A percentile compares a stretch with the other conserved stretches of the same genome.
phyloP scores from a whole-genome alignment of 2,797 vertebrate species.

The Sebastes paucispinis region DNA sequence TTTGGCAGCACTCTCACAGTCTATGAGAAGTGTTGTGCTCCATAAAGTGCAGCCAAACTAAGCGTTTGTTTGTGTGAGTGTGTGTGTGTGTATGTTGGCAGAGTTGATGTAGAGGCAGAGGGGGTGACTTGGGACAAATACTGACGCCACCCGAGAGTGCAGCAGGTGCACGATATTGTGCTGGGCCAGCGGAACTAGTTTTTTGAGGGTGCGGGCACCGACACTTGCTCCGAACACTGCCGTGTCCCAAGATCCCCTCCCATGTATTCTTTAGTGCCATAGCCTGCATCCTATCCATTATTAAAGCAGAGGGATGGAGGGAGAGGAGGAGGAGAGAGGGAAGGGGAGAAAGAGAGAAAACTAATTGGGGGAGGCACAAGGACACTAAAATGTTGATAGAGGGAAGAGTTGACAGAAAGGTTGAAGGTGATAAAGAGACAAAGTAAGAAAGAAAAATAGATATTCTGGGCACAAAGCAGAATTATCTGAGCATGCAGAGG shows the following conservation, averaged over 20 bases:
- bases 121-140: slow-evolving; percentile 33
- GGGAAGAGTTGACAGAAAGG: slow-evolving; percentile 18
- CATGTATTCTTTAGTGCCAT: slow-evolving; percentile 63
- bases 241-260: slow-evolving; percentile 59
- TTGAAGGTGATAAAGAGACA: not conserved
- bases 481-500: slow-evolving; percentile 17
- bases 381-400: slow-evolving; percentile 23
- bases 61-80: slow-evolving; percentile 11
- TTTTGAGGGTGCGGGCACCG: too few species aligned
- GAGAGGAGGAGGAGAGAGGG: slow-evolving; percentile 6
- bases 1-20: slow-evolving; percentile 58
- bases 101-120: slow-evolving; percentile 7
- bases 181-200: too few species aligned
- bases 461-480: not conserved
- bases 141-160: slow-evolving; percentile 15
- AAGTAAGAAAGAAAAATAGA: not conserved
- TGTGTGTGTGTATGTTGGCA: slow-evolving; percentile 17
- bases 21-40: slow-evolving; percentile 33
- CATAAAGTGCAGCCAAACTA: slow-evolving; percentile 26
- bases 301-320: slow-evolving; percentile 51
- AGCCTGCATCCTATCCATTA: slow-evolving; percentile 69
- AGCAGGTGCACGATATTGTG: slow-evolving; percentile 19
- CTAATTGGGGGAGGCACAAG: slow-evolving; percentile 4
- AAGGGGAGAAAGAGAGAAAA: not conserved
- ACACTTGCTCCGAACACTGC: slow-evolving; percentile 25